Conservation (phyloP, 2,888 invertebrate species). For the Erebia palarica region DNA sequence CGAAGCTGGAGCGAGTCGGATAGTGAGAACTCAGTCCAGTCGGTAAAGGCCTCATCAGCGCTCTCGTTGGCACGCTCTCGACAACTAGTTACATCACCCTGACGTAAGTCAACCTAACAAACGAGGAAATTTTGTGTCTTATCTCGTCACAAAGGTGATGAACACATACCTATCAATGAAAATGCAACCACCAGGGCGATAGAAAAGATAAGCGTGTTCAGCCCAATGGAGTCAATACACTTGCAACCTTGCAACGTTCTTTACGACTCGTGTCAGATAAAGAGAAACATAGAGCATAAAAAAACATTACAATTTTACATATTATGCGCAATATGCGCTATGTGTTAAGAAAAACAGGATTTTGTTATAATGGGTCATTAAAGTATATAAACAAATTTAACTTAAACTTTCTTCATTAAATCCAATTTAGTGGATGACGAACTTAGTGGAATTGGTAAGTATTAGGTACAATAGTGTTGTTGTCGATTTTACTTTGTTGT, state of each 20-base stretch:
- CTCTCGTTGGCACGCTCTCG: constrained; percentile 66
- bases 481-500: constrained; percentile 5
- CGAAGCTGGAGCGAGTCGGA: too few relatives aligned
- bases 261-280: constrained; percentile 78
- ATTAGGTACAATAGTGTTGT: not conserved
- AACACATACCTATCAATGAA: constrained; percentile 50
- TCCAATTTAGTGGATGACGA: constrained; percentile 9
- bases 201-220: constrained; percentile 76
- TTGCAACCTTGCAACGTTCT: constrained; percentile 80
- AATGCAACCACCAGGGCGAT: constrained; percentile 60
- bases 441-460: not conserved
- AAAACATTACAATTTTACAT: constrained; percentile 64
- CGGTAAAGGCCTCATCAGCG: constrained; percentile 37
- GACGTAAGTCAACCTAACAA: constrained; percentile 73
- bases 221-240: constrained; percentile 79
- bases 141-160: constrained; percentile 51
- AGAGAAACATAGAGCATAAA: constrained; percentile 76
- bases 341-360: constrained; percentile 1
- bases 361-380: not conserved
- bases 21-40: not conserved
- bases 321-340: constrained; percentile 49
- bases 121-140: constrained; percentile 57
- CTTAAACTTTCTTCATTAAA: not conserved
- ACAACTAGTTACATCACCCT: constrained; percentile 70
- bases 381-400: not conserved